Percentiles rank a stretch among this genome's conserved stretches.
phyloP scores from a whole-genome alignment of 2,113 vertebrate species.

The Mus musculus region DNA sequence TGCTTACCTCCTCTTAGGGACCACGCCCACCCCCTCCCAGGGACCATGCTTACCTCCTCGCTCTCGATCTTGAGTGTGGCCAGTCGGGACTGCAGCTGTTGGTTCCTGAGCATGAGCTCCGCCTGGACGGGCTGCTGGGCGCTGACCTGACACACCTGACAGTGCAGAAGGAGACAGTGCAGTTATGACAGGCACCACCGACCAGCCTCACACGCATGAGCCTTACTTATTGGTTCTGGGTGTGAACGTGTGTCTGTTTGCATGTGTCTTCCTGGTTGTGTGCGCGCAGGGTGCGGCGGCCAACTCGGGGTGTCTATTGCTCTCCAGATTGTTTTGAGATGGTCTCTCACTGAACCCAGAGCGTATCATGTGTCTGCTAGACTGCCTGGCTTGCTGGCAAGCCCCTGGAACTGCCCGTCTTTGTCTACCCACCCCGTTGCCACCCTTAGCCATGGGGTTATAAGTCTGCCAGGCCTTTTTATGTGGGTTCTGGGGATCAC shows the following conservation, averaged over 20 bases:
- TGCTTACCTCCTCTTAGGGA: background rate
- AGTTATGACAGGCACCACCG: background rate
- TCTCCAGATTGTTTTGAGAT: background rate
- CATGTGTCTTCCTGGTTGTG: background rate
- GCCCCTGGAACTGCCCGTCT: no score
- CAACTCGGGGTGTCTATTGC: background rate
- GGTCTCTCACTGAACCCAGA: background rate
- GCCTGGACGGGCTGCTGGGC: slow-evolving; percentile 96
- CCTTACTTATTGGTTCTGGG: no score
- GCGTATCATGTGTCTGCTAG: background rate
- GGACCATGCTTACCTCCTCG: slow-evolving; percentile 92
- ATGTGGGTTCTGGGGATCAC: background rate
- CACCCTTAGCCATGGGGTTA: background rate
- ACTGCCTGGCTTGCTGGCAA: no score
- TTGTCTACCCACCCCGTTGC: background rate
- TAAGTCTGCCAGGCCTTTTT: background rate
- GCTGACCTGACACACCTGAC: slow-evolving; percentile 96
- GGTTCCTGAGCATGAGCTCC: slow-evolving; percentile 96
- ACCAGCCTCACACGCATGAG: background rate
- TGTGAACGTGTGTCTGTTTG: background rate
- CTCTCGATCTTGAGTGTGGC: slow-evolving; percentile 98
- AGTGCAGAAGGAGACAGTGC: slow-evolving; percentile 68
- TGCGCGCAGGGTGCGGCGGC: background rate
- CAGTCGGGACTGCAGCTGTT: slow-evolving; percentile 97
- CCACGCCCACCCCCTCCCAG: background rate